phyloP scores from a whole-genome alignment of 2,797 vertebrate genomes.

The Cynodonichthys magdalenae region DNA sequence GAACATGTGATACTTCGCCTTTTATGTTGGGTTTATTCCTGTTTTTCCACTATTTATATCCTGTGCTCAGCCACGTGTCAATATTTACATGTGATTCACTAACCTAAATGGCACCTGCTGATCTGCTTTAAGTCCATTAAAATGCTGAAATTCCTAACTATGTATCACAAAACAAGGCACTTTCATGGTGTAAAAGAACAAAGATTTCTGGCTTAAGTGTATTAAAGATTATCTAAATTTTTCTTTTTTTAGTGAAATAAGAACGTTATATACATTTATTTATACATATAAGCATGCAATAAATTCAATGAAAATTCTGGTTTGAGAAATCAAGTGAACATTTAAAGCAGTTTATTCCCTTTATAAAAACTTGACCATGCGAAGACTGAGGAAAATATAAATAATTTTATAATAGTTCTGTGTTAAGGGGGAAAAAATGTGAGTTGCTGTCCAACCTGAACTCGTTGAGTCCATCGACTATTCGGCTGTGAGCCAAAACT shows the following conservation, averaged over 20 bases:
- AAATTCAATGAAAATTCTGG: neutral
- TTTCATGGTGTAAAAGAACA: too few species aligned
- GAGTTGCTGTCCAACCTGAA: conserved; percentile 86
- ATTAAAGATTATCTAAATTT: too few species aligned
- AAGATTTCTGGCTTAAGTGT: too few species aligned
- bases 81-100: conserved; percentile 2
- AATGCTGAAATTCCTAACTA: too few species aligned
- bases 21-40: neutral
- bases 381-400: neutral
- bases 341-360: too few species aligned
- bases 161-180: too few species aligned
- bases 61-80: neutral
- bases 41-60: neutral
- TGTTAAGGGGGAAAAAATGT: conserved; percentile 3
- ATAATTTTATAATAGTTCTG: neutral
- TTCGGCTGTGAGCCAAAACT: conserved; percentile 93
- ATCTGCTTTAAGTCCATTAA: neutral
- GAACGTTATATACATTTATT: too few species aligned
- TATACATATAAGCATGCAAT: neutral
- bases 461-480: conserved; percentile 95
- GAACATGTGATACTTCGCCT: neutral
- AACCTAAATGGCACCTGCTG: conserved; percentile 2
- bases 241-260: too few species aligned
- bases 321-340: too few species aligned
- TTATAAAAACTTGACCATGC: neutral